Base-by-base conservation (phyloP, 64 coral and sea anemone genomes). In the Exaiptasia diaphana region DNA sequence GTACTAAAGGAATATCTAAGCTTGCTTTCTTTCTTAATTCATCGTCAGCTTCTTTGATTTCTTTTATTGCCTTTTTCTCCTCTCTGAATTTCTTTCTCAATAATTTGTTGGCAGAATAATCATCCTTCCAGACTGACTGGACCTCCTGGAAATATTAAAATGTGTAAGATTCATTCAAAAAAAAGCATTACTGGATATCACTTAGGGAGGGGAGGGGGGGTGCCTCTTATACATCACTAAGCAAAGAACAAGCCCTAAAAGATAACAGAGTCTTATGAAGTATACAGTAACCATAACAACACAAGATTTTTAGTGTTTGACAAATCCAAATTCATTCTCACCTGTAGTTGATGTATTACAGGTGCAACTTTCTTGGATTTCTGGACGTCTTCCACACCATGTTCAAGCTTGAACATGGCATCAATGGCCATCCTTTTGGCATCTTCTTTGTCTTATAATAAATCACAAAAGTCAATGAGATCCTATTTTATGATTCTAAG, bases 51-150 rank as follows among this genome's bases (percentile, higher is more conserved):
- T 61, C 68, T 25, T 88, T 83, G 40, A 70, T 41, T 27, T 70
- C 89, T 52, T 78, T 83, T 1, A 93, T 13, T 44, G 88, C 90
- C 37, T 89, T 91, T 52, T 99, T 99, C 45, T 92, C 74, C 56
- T 93, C 89, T 61, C 95, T 75, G 34, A 99, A 99, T 63, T 92
- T 99, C 68, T 93, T 99, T 68, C 95, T 84, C 22, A 99, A 48
- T 15, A 99, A 67, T 64, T 99, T 90, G 79, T 99, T 99, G n/a
- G 85, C 79, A 3, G 84, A 75, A 73, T 92, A 99, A 37, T 99
- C 95, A 48, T 99, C 95, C 68, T 79, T 93, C 95, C 95, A 99
- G 38, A 92, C 67, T 40, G 89, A 88, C 59, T 99, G 85, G 1
- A 99, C 80, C 50, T 89, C 95, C 95, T 97, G n/a, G n/a, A n/a